These are phyloP conservation scores for Rhaphigaster nebulosa DNA, from an alignment of 2,888 invertebrate species.

Conservation along the genomic window DNA sequence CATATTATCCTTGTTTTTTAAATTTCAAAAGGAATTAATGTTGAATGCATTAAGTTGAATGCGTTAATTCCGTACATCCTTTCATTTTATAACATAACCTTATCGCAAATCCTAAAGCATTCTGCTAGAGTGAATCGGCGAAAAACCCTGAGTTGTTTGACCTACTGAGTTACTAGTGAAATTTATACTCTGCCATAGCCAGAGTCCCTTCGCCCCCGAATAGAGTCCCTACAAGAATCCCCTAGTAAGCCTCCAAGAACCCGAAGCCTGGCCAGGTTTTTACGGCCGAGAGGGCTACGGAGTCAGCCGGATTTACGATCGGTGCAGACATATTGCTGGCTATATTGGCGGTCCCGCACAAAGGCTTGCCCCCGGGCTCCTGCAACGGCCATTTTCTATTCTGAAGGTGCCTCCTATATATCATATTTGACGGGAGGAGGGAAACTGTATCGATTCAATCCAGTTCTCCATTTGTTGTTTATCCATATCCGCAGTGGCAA, in stretches of 20 bases:
- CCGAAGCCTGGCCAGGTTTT: neutral
- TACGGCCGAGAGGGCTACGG: slow-evolving; percentile 34
- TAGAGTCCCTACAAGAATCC: slow-evolving; percentile 25
- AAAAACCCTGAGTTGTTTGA: neutral
- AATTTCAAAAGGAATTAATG: too few relatives aligned
- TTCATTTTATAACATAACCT: too few relatives aligned
- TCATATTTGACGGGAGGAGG: slow-evolving; percentile 36
- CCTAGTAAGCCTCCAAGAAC: neutral
- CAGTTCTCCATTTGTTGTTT: slow-evolving; percentile 43
- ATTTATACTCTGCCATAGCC: slow-evolving; percentile 19
- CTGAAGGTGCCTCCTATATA: slow-evolving; percentile 37
- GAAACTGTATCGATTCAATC: slow-evolving; percentile 44
- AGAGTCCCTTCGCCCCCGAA: neutral
- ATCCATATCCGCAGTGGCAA: neutral
- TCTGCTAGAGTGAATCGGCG: neutral
- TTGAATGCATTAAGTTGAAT: too few relatives aligned
- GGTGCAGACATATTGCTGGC: slow-evolving; percentile 28
- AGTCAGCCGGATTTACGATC: slow-evolving; percentile 49
- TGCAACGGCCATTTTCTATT: slow-evolving; percentile 24
- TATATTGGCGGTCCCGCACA: slow-evolving; percentile 36
- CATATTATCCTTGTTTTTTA: too few relatives aligned
- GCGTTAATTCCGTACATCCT: too few relatives aligned
- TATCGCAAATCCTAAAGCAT: neutral
- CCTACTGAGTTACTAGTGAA: neutral
- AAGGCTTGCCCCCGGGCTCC: slow-evolving; percentile 27